Evolutionary conservation across 1,140 invertebrate genomes (phyloP), one percentile per base, ranked within the genome.

Genomic region (Plectus sambesii): DNA sequence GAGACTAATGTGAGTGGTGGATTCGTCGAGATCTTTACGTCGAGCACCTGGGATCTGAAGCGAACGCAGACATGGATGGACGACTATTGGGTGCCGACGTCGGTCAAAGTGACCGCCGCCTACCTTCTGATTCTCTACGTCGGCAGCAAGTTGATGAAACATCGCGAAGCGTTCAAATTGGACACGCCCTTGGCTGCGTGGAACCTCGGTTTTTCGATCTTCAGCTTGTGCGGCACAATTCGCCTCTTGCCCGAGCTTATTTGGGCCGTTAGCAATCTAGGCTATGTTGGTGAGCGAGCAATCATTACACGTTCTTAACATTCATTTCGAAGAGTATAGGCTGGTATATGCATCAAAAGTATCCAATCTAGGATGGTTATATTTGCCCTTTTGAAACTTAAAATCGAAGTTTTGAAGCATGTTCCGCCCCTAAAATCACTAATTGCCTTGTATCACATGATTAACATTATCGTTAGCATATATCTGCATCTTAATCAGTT

Each of bases 191-290:
- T 66, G 4, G 65, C 63, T 6, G 12, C 56, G 19, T 66, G 63
- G 63, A 66, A 66, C 37, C 66, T 66, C 42, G 43, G 42, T 24
- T 66, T 66, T 44, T 66, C 62, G 15, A n/a, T 68, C 1, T 66
- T 66, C 43, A 61, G 56, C 29, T 64, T 56, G 33, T 58, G 60
- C 35, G 65, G 64, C 24, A 58, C 65, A 9, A 68, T 58, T 27
- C 45, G 54, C 8, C 43, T 66, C 15, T 24, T 66, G 19, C 63
- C 63, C 12, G 63, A 66, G 43, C 44, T 66, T 15, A 45, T 66
- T 45, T 33, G 35, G 19, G 45, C 58, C 6, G 48, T 60, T 35
- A 25, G 51, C 8, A 55, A 53, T 22, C 42, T 47, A 8, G 63
- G 63, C 36, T 68, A 68, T 50, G 58, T 65, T 23, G 61, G 61